A percentile compares a stretch with the other conserved stretches of the same genome.
Evolutionary conservation across 1,140 invertebrate species (phyloP).

Genomic region (Octopus bimaculoides): DNA sequence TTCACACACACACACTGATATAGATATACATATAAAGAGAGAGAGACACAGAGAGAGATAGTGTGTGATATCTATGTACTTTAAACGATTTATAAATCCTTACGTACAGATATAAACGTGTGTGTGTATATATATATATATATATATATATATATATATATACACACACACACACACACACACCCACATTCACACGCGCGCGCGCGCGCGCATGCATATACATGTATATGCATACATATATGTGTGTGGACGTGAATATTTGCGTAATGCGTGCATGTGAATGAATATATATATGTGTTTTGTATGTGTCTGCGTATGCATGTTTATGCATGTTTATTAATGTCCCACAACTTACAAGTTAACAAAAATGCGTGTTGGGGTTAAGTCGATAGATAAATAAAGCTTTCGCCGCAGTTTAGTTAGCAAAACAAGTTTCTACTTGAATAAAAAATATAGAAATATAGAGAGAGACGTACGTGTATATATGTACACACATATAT

Average conservation of each 20-base stretch:
- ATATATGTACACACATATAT: not conserved
- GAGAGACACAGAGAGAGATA: not conserved
- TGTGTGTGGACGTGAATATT: not conserved
- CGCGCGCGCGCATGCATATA: no score
- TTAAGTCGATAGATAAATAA: no score
- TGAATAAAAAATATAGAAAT: no score
- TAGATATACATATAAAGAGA: constrained; percentile 1
- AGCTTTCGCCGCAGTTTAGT: no score
- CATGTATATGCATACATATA: not conserved
- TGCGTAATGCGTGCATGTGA: not conserved
- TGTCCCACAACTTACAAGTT: not conserved
- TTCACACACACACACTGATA: not conserved
- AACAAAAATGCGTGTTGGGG: no score
- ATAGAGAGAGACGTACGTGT: not conserved
- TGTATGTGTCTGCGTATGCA: not conserved
- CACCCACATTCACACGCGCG: not conserved
- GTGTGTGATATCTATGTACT: not conserved
- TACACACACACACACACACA: not conserved
- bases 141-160: not conserved
- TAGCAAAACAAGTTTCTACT: no score
- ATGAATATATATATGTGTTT: not conserved
- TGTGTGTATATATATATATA: not conserved
- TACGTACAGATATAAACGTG: not conserved
- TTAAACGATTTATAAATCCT: not conserved
- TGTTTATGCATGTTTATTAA: not conserved